These are phyloP conservation scores for Erebia palarica DNA, from an alignment of 2,888 invertebrate species.

Conservation along the genomic window DNA sequence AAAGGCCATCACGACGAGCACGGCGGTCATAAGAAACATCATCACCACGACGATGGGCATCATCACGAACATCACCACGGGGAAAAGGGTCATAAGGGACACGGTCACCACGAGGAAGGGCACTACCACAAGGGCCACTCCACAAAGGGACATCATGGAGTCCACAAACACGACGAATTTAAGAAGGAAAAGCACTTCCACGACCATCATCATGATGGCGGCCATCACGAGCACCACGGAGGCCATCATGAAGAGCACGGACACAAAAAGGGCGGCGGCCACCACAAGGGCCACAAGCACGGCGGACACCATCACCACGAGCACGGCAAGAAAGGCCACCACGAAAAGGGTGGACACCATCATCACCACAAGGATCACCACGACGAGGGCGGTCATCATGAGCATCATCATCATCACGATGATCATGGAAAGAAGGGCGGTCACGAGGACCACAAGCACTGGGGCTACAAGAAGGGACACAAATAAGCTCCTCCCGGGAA, in stretches of 20 bases:
- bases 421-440: conserved; percentile 91
- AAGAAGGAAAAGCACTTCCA: conserved; percentile 94
- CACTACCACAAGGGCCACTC: conserved; percentile 92
- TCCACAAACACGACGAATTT: conserved; percentile 92
- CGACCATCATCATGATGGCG: conserved; percentile 91
- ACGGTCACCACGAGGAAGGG: conserved; percentile 81
- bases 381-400: conserved; percentile 89
- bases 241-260: conserved; percentile 90
- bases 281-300: conserved; percentile 91
- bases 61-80: conserved; percentile 85
- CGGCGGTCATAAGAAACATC: conserved; percentile 85
- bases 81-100: conserved; percentile 85
- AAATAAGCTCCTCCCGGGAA: conserved; percentile 49
- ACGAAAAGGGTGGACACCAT: conserved; percentile 91
- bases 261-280: conserved; percentile 90
- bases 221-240: conserved; percentile 91
- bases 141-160: conserved; percentile 92
- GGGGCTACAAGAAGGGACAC: conserved; percentile 86
- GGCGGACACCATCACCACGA: conserved; percentile 89
- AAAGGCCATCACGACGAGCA: conserved; percentile 84
- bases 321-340: conserved; percentile 91
- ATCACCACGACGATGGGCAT: conserved; percentile 86
- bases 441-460: conserved; percentile 90
- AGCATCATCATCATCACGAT: conserved; percentile 89
- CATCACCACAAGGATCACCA: conserved; percentile 91